Base-by-base conservation (phyloP, 2,888 invertebrate genomes). In the Gryllus longicercus region DNA sequence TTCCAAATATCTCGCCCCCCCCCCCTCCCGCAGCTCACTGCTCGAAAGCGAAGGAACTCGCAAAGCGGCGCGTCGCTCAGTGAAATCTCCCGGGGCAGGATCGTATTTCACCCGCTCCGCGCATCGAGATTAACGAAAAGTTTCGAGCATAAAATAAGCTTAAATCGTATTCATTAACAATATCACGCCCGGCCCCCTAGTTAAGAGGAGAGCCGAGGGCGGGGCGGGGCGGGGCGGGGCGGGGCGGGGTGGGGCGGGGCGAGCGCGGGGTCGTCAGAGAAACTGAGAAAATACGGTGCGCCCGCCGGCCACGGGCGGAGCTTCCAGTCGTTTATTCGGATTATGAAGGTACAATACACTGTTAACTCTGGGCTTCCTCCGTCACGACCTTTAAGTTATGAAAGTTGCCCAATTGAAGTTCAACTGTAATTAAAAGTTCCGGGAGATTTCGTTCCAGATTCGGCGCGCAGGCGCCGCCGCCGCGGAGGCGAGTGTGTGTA, bases 101-200 rank as follows among this genome's bases (percentile, higher is more conserved):
- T 38, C 38, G 63, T 63, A 63, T 63, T 63, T 63, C n/a, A 63
- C 14, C 63, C 38, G 14, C 63, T 63, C 63, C 63, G 4, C 63
- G 63, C 63, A n/a, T 63, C 63, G 16, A 63, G 63, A 63, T 63
- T 63, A 63, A 63, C 63, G 63, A n/a, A 18, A 63, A 63, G 63
- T 63, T 63, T 63, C 16, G 63, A 63, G 63, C 63, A 63, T 63
- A 63, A 63, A 63, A 63, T 63, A 63, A 63, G 63, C 63, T 63
- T 63, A 63, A 63, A 63, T 63, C 63, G 63, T 63, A 63, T 63
- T n/a, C 63, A 63, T 63, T 63, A 63, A 63, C 63, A 63, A 63
- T 63, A 63, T 63, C 63, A n/a, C 63, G 14, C 16, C 16, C 63
- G 38, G 38, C 38, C 38, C 38, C 38, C 38, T 38, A 38, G 38